Evolutionary conservation across 2,888 invertebrate species (phyloP).

Genomic region (Cerceris rybyensis): DNA sequence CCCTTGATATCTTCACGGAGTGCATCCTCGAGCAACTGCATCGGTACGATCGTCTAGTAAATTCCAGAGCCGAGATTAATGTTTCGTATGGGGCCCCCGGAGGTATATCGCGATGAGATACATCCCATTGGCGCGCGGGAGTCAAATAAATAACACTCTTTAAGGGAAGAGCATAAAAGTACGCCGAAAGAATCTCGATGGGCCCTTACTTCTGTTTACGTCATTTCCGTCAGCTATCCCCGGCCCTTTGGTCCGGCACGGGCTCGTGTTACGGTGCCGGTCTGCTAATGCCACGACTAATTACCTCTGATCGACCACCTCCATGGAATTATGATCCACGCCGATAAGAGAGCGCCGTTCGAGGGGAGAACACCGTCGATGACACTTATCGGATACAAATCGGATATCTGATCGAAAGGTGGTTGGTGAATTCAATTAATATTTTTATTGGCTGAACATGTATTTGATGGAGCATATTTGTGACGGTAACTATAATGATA

Average conservation of each 20-base stretch:
- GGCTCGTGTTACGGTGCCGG: slow-evolving; percentile 42
- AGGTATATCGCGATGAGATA: slow-evolving; percentile 2
- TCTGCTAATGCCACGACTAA: slow-evolving; percentile 43
- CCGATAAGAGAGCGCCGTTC: slow-evolving; percentile 19
- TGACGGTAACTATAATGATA: too few relatives aligned
- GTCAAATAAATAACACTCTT: slow-evolving; percentile 44
- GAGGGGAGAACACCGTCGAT: slow-evolving; percentile 1
- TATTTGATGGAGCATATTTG: too few relatives aligned
- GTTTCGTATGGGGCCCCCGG: not conserved
- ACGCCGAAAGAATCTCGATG: slow-evolving; percentile 40
- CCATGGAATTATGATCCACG: slow-evolving; percentile 13
- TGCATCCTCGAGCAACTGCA: slow-evolving; percentile 4
- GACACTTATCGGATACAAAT: not conserved
- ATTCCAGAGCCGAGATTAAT: slow-evolving; percentile 5
- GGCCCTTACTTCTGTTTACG: slow-evolving; percentile 47
- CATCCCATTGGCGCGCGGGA: slow-evolving; percentile 16
- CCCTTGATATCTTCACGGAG: not conserved
- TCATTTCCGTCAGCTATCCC: slow-evolving; percentile 35
- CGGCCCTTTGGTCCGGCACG: slow-evolving; percentile 13
- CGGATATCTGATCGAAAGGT: not conserved
- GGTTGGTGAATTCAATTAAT: too few relatives aligned
- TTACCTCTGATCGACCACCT: slow-evolving; percentile 37
- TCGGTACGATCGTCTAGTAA: slow-evolving; percentile 19
- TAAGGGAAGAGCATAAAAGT: slow-evolving; percentile 31
- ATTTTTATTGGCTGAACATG: too few relatives aligned